Evolutionary conservation across 2,113 vertebrate genomes (phyloP).

Genomic region (Xenotilapia longispinis): DNA sequence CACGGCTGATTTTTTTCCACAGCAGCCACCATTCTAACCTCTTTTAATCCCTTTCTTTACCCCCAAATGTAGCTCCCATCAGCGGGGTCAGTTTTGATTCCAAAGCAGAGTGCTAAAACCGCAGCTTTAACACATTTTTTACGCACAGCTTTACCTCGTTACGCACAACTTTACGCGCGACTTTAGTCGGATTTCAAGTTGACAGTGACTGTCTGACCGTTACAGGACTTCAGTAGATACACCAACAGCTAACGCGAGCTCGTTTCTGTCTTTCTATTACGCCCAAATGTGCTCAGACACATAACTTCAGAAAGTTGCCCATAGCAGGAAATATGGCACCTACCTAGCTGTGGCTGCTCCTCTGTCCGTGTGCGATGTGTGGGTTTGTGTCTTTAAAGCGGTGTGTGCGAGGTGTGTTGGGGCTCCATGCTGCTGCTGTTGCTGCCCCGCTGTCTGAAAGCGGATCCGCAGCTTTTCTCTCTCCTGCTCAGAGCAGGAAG

Average conservation of each 20-base stretch:
- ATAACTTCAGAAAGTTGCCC: background rate
- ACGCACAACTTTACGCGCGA: conserved; percentile 13
- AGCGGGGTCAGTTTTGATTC: background rate
- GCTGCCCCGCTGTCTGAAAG: conserved; percentile 74
- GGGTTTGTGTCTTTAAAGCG: conserved; percentile 62
- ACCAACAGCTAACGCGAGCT: background rate
- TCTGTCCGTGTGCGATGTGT: background rate
- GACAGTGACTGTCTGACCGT: background rate
- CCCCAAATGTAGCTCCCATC: background rate
- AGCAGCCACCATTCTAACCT: background rate
- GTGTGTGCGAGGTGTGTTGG: conserved; percentile 74
- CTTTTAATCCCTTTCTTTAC: background rate
- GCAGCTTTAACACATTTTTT: background rate
- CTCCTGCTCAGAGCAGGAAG: conserved; percentile 89
- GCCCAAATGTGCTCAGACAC: background rate
- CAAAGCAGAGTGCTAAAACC: background rate
- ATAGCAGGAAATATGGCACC: conserved; percentile 48
- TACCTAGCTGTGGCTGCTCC: conserved; percentile 75
- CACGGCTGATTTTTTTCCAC: conserved; percentile 29
- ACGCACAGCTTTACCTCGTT: conserved; percentile 18
- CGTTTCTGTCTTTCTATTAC: background rate
- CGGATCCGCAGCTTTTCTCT: conserved; percentile 79
- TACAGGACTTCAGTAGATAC: background rate
- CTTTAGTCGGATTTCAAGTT: background rate
- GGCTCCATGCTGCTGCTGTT: conserved; percentile 87